Base-by-base conservation (phyloP, 2,888 invertebrate genomes). In the Coelogynopora nodosa region DNA sequence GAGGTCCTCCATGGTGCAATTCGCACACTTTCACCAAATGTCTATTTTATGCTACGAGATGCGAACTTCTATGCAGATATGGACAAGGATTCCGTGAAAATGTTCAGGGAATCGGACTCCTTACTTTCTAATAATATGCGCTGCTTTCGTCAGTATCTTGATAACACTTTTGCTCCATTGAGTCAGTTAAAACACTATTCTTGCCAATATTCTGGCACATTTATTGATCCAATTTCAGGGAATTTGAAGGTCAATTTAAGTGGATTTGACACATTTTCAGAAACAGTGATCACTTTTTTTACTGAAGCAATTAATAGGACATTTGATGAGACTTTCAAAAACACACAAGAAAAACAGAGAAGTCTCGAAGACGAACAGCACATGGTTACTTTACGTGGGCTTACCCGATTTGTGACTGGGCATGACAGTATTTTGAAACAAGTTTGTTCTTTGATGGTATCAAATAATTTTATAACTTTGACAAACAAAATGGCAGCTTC, bases 1-100 rank as follows among this genome's bases (percentile, higher is more conserved):
- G 89, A 89, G 83, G 89, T 89, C 10, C 80, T 89, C 84, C 89
- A 90, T 87, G 89, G 88, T 0, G 89, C 89, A 0, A 89, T 89
- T 86, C 84, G 89, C 5, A 88, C 84, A 28, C 88, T 88, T 30
- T 89, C 89, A 74, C 89, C 89, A 26, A 90, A 90, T 84, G 89
- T 89, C 10, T 67, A 89, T 74, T 89, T 89, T 49, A 86, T 89
- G 88, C 82, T 89, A 82, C 87, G 89, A n/a, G 87, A 88, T 28
- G 87, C 88, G 26, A 87, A 88, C 28, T 89, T 88, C 28, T 49
- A 88, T 31, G 81, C 86, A 0, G 67, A 49, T 80, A 81, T 89
- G 67, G 82, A 88, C 0, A 67, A 85, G 18, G 83, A 89, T 0
- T 30, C 87, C 18, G 87, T 88, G 83, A 86, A 88, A 18, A 86